These are phyloP conservation scores for Tetrapedia diversipes DNA, from an alignment of 2,888 invertebrate genomes.

Conservation along the genomic window DNA sequence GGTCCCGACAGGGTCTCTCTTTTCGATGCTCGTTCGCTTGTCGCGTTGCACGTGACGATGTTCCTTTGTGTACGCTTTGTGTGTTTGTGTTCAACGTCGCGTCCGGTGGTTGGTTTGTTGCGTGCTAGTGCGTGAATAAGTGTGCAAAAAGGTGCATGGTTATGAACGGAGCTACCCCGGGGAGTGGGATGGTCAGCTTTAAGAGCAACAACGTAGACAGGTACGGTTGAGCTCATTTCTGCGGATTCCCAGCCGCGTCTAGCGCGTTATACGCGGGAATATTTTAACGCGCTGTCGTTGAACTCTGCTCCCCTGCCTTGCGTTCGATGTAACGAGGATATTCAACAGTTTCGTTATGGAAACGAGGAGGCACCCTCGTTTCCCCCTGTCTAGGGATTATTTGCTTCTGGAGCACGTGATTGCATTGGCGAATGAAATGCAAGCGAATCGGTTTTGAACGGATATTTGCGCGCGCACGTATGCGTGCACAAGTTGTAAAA, in stretches of 20 bases:
- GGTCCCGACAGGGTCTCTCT: constrained; percentile 62
- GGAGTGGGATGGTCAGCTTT: constrained; percentile 72
- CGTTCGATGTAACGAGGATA: background rate
- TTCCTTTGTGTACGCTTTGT: constrained; percentile 4
- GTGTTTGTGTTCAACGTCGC: background rate
- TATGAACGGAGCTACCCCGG: constrained; percentile 31
- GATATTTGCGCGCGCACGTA: background rate
- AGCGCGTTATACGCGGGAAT: background rate
- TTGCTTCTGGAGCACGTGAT: background rate
- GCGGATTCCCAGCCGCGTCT: constrained; percentile 24
- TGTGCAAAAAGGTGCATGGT: constrained; percentile 20
- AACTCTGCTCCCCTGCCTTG: background rate
- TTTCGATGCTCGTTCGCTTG: background rate
- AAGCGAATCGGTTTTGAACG: too few relatives aligned
- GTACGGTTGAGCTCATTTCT: constrained; percentile 48
- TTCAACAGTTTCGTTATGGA: background rate
- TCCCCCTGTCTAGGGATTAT: background rate
- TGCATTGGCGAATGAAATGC: background rate
- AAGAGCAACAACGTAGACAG: constrained; percentile 71
- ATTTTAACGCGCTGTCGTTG: background rate
- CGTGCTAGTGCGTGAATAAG: constrained; percentile 10
- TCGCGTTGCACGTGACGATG: constrained; percentile 55
- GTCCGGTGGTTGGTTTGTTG: background rate
- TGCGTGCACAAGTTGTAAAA: background rate
- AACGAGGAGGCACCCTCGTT: background rate